Evolutionary conservation across 2,113 vertebrate species (phyloP).

Genomic region (Pagrus major): DNA sequence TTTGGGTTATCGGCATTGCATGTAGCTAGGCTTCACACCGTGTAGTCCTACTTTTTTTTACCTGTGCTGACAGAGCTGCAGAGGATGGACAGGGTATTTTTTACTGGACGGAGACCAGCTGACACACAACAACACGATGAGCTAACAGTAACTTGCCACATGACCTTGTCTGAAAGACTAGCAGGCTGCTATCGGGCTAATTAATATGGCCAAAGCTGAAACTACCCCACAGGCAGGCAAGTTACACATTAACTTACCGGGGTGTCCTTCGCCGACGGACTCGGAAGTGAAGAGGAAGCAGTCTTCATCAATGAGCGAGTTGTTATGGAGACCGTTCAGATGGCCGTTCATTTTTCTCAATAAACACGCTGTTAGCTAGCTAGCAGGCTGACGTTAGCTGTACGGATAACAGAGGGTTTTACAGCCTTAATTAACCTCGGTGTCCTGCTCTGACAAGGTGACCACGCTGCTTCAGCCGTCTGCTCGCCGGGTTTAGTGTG

Average conservation of each 20-base stretch:
- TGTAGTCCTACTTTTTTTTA: not conserved
- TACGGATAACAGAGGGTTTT: not conserved
- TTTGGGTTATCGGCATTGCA: too few relatives aligned
- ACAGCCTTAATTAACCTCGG: not conserved
- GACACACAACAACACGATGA: constrained; percentile 21
- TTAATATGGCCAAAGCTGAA: accelerated
- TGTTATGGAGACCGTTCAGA: constrained; percentile 87
- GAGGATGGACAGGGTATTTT: not conserved
- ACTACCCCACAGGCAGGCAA: accelerated
- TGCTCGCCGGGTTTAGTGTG: not conserved
- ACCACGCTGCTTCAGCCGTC: too few relatives aligned
- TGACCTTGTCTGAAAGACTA: constrained; percentile 59
- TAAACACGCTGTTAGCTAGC: constrained; percentile 31
- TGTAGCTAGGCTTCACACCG: not conserved
- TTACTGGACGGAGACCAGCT: not conserved
- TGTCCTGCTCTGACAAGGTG: not conserved
- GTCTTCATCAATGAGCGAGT: constrained; percentile 87
- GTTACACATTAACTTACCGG: constrained; percentile 82
- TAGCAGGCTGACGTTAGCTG: constrained; percentile 48
- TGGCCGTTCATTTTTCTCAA: constrained; percentile 88
- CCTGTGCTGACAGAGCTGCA: not conserved
- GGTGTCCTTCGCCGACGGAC: constrained; percentile 88
- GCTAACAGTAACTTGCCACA: constrained; percentile 3
- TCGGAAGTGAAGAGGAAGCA: constrained; percentile 95
- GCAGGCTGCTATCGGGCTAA: constrained; percentile 37